phyloP scores from a whole-genome alignment of 2,113 vertebrate species.

The Opisthocomus hoazin region DNA sequence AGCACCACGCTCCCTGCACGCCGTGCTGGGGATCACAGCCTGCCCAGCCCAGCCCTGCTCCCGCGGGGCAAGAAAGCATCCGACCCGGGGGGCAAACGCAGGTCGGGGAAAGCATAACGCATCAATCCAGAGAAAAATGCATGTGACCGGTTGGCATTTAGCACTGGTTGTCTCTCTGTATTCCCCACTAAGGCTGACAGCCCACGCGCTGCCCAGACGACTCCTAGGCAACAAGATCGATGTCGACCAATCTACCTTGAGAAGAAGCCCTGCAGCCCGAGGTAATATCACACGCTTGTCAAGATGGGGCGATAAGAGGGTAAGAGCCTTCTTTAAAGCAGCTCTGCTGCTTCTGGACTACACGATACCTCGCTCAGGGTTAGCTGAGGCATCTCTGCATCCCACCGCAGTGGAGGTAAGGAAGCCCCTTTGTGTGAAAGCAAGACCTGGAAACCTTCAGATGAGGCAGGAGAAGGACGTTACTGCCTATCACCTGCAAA shows the following conservation, averaged over 20 bases:
- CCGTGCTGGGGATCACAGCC: not conserved
- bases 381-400: not conserved
- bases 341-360: not conserved
- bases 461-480: rapidly evolving
- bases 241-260: not conserved
- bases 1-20: not conserved
- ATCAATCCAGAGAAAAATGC: not conserved
- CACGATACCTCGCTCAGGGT: not conserved
- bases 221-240: not conserved
- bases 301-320: not conserved
- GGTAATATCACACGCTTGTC: not conserved
- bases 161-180: too few species aligned
- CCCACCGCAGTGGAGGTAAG: not conserved
- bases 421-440: not conserved
- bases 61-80: not conserved
- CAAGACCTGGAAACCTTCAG: not conserved
- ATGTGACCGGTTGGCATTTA: too few species aligned
- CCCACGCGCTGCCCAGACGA: not conserved
- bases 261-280: not conserved
- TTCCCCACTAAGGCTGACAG: not conserved
- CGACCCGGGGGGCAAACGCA: rapidly evolving
- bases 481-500: not conserved
- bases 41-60: not conserved
- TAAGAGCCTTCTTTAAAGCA: not conserved
- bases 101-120: not conserved